Evolutionary conservation across 2,113 vertebrate genomes (phyloP), one percentile per base, ranked within the genome.

Genomic region (Dicerorhinus sumatrensis): DNA sequence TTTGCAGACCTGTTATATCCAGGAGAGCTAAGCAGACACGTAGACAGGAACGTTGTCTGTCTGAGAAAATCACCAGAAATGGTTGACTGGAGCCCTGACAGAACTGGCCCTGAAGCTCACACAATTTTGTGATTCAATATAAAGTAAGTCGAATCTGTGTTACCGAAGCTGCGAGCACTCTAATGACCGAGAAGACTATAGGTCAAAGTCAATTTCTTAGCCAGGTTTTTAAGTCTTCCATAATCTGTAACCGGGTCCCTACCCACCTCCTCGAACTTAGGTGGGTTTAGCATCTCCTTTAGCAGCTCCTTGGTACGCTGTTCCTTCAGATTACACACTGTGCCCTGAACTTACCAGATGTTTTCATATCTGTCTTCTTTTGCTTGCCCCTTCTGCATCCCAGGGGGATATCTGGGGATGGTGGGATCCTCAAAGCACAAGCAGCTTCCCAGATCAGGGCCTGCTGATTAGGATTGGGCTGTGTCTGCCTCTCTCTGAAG

Each of bases 41-140:
- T 8, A 36, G 42, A 51, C 5, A 13, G 39, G 25, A 67, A 42
- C 33, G n/a, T 0, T 1, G 13, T 13, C 75, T 91, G 13, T 14
- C 62, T 31, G 48, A 87, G n/a, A 65, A 92, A 83, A 73, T 39
- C 48, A 48, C 20, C 51, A 29, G 82, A 75, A 67, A 62, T 3
- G 8, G 36, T 25, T 23, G 58, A 76, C 33, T 0, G 4, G 79
- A 75, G 25, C 76, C 75, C 33, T 10, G 8, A 16, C n/a, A 72
- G 62, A 88, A 39, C 63, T 1, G 20, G 20, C 2, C 72, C 65
- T 36, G 89, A 67, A 48, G 86, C 77, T 54, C 46, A 18, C 16
- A 23, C 1, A n/a, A 27, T 4, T 58, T 2, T 4, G 12, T 6
- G 23, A 27, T 54, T 46, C 77, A 5, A 0, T 4, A 9, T 0